These are phyloP conservation scores for Perca schrenkii DNA, from an alignment of 2,113 vertebrate species.

Conservation along the genomic window DNA sequence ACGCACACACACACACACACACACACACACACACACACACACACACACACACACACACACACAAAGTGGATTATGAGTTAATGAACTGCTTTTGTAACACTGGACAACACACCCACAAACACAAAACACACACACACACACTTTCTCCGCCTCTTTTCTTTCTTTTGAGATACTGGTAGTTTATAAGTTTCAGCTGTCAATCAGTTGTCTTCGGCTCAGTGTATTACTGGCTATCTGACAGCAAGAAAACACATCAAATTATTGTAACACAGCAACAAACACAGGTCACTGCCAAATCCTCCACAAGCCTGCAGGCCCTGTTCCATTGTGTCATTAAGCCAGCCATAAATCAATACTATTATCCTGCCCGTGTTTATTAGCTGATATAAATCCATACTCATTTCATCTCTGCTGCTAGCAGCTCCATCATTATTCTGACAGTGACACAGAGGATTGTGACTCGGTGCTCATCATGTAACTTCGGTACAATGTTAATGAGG, in stretches of 20 bases:
- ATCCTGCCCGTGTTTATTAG: constrained; percentile 63
- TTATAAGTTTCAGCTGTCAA: constrained; percentile 13
- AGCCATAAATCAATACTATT: constrained; percentile 66
- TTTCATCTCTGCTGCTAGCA: constrained; percentile 24
- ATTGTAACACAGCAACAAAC: constrained; percentile 47
- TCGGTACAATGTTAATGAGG: constrained; percentile 31
- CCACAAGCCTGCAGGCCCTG: constrained; percentile 39
- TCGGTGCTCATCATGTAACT: constrained; percentile 7
- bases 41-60: neutral
- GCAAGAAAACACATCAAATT: constrained; percentile 51
- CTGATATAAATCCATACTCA: constrained; percentile 65
- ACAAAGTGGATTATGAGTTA: constrained; percentile 56
- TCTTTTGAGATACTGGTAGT: neutral
- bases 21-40: too few species aligned
- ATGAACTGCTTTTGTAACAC: constrained; percentile 54
- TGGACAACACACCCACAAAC: neutral
- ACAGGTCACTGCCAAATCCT: constrained; percentile 46
- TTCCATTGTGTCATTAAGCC: constrained; percentile 62
- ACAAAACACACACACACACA: neutral
- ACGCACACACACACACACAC: neutral
- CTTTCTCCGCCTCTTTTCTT: neutral
- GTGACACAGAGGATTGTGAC: constrained; percentile 17
- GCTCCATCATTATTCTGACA: constrained; percentile 54
- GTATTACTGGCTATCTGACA: constrained; percentile 38
- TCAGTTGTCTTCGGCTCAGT: constrained; percentile 27